A percentile compares a stretch with the other conserved stretches of the same genome.
These are phyloP conservation scores for Myotis myotis DNA, from an alignment of 2,797 vertebrate species.

Conservation along the genomic window DNA sequence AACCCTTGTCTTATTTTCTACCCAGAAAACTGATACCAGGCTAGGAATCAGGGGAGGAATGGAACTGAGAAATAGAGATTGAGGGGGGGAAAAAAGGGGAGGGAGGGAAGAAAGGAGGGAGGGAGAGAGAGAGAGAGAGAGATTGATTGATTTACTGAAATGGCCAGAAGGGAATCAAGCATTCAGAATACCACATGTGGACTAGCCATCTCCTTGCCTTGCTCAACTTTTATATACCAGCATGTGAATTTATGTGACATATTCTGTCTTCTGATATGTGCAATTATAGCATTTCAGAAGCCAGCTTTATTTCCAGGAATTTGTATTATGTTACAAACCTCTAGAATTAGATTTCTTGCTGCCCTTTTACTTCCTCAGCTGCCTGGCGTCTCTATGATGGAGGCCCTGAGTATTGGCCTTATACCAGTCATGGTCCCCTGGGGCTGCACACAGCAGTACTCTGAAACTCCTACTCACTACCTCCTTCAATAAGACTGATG, in stretches of 20 bases:
- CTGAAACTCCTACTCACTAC: conserved; percentile 60
- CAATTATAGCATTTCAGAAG: not conserved
- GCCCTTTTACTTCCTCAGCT: conserved; percentile 35
- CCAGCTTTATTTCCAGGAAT: conserved; percentile 34
- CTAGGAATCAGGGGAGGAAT: not conserved
- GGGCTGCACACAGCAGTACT: conserved; percentile 43
- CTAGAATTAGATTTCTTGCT: conserved; percentile 41
- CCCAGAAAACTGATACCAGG: not conserved
- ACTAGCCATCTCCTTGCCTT: not conserved
- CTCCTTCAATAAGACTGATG: conserved; percentile 68
- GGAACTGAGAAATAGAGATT: not conserved
- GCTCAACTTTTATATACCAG: not conserved
- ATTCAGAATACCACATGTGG: not conserved
- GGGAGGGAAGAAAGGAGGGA: not conserved
- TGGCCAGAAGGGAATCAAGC: not conserved
- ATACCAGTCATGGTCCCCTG: conserved; percentile 2
- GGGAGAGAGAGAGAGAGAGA: not conserved
- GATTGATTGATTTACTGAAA: not conserved
- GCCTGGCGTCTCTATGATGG: conserved; percentile 45
- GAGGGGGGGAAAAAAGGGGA: not conserved
- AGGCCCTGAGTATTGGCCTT: conserved; percentile 35
- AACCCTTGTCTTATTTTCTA: not conserved
- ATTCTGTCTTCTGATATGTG: not conserved
- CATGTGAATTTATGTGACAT: not conserved
- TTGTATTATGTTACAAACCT: conserved; percentile 4